Percentiles rank a stretch among this genome's conserved stretches.
These are phyloP conservation scores for Grantiella picta DNA, from an alignment of 2,113 vertebrate species.

Conservation along the genomic window DNA sequence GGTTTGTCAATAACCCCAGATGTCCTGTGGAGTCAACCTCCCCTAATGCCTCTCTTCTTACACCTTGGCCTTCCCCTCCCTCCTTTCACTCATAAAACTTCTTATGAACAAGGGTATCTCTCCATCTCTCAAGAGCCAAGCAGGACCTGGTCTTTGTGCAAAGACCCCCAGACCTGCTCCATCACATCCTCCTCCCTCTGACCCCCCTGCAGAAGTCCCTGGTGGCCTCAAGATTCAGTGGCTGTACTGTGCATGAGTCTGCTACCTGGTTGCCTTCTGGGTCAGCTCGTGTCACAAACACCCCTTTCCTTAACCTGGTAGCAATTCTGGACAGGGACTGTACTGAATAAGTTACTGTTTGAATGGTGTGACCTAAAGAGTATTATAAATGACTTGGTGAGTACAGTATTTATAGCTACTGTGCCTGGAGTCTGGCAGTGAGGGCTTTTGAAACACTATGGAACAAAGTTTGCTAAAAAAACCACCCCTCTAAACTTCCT, in stretches of 20 bases:
- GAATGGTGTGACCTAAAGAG: background rate
- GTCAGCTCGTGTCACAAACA: background rate
- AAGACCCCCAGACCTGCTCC: background rate
- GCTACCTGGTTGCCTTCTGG: background rate
- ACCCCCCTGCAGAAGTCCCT: background rate
- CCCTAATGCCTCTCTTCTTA: background rate
- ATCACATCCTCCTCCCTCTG: background rate
- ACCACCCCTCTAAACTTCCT: background rate
- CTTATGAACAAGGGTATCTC: background rate
- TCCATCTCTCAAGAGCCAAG: background rate
- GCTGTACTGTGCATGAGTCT: background rate
- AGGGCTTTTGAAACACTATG: background rate
- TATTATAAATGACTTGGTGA: background rate
- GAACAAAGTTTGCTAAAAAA: background rate
- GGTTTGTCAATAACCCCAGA: background rate
- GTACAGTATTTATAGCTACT: background rate
- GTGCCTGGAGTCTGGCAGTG: accelerated
- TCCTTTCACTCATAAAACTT: background rate
- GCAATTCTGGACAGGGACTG: background rate
- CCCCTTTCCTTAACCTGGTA: background rate
- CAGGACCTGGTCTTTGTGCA: background rate
- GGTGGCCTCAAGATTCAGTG: background rate
- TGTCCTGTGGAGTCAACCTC: background rate
- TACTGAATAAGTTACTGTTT: background rate
- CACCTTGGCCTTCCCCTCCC: background rate